Conservation (phyloP, 1,140 invertebrate species). For the Eriocheir sinensis region DNA sequence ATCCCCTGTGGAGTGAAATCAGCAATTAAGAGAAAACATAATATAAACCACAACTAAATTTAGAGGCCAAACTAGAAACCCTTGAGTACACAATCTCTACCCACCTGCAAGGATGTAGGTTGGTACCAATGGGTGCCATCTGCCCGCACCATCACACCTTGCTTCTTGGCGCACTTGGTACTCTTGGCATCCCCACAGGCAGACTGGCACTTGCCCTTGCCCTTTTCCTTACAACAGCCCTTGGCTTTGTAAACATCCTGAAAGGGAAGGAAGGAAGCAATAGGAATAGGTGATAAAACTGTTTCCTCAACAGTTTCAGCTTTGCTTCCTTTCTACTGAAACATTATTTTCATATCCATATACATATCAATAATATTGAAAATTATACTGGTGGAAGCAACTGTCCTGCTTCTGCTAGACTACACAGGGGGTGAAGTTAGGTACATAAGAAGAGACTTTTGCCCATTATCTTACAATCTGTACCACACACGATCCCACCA, state of each 20-base stretch:
- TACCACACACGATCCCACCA: too few species aligned
- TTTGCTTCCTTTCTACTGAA: too few species aligned
- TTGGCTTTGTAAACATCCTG: conserved; percentile 60
- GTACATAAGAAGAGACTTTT: too few species aligned
- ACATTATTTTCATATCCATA: neutral
- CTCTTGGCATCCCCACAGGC: neutral
- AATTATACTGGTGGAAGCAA: too few species aligned
- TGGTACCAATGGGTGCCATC: conserved; percentile 67
- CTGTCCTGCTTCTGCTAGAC: too few species aligned
- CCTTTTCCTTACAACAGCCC: conserved; percentile 31
- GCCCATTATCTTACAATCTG: too few species aligned
- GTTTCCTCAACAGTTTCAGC: too few species aligned
- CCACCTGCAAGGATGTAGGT: conserved; percentile 48
- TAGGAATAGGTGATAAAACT: neutral
- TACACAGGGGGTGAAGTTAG: too few species aligned
- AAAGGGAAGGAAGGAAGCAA: neutral
- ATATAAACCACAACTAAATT: neutral
- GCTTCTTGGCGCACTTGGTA: neutral
- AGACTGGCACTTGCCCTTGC: conserved; percentile 36
- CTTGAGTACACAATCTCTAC: neutral
- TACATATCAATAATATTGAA: neutral
- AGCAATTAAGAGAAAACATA: neutral
- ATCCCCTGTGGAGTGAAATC: conserved; percentile 53
- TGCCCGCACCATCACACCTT: neutral
- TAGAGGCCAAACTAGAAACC: too few species aligned